Conservation (phyloP, 2,113 vertebrate species). For the Gila orcuttii region DNA sequence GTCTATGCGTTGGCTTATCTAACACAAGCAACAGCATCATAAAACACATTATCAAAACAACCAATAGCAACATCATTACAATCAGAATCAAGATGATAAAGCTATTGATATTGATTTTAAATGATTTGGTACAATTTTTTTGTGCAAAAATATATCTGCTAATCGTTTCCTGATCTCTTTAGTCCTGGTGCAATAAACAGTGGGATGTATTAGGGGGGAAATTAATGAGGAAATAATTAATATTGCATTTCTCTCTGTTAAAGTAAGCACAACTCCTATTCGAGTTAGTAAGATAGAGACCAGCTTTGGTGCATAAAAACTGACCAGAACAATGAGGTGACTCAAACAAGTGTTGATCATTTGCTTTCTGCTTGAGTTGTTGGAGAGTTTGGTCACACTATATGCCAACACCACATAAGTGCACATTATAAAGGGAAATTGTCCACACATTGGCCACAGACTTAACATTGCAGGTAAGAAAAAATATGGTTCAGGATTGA, state of each 20-base stretch:
- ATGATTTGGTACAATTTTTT: neutral
- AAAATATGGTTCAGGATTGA: slow-evolving; percentile 50
- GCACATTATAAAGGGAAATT: slow-evolving; percentile 18
- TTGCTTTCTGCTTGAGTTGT: slow-evolving; percentile 11
- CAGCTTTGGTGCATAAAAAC: slow-evolving; percentile 4
- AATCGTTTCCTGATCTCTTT: slow-evolving; percentile 25
- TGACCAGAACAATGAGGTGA: slow-evolving; percentile 22
- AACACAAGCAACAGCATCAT: neutral
- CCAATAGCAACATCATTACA: neutral
- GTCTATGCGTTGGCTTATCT: neutral
- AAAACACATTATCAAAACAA: neutral
- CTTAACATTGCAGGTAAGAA: neutral
- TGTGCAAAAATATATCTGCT: neutral
- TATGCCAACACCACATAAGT: slow-evolving; percentile 38
- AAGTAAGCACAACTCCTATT: slow-evolving; percentile 30
- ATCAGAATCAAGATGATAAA: neutral
- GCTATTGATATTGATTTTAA: neutral
- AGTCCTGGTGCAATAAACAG: neutral
- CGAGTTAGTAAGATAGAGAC: slow-evolving; percentile 17
- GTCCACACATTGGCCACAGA: slow-evolving; percentile 17
- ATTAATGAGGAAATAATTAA: slow-evolving; percentile 28
- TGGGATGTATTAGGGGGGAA: neutral
- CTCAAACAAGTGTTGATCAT: slow-evolving; percentile 40
- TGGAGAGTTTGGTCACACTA: neutral
- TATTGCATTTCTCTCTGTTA: slow-evolving; percentile 33